These are phyloP conservation scores for Ichneumoninae sp. DNA, from an alignment of 2,888 invertebrate genomes.

Conservation along the genomic window DNA sequence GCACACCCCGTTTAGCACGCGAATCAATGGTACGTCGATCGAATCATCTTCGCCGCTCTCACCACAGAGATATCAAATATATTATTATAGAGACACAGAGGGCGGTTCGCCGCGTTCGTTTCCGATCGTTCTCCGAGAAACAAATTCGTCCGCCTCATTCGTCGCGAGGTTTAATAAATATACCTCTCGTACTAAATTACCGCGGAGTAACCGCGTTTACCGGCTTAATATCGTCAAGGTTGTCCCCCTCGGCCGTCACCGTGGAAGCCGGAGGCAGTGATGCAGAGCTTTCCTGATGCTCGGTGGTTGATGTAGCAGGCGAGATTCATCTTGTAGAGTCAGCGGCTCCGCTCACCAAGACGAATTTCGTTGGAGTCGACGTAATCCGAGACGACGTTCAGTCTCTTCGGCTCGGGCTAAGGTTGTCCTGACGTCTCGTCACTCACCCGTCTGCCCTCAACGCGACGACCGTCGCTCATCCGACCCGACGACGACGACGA, in stretches of 20 bases:
- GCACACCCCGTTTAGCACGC: too few relatives aligned
- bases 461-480: conserved; percentile 80
- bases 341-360: conserved; percentile 49
- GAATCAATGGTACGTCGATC: too few relatives aligned
- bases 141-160: neutral
- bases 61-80: too few relatives aligned
- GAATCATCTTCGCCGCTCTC: too few relatives aligned
- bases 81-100: too few relatives aligned
- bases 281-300: conserved; percentile 18
- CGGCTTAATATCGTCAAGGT: conserved; percentile 41
- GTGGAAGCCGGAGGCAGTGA: conserved; percentile 40
- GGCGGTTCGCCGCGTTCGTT: too few relatives aligned
- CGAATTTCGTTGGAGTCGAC: conserved; percentile 74
- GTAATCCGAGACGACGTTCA: conserved; percentile 80
- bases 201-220: conserved; percentile 13
- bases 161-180: conserved; percentile 22
- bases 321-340: conserved; percentile 63
- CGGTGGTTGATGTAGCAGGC: conserved; percentile 51
- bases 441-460: conserved; percentile 80
- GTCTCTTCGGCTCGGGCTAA: conserved; percentile 72
- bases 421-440: conserved; percentile 80
- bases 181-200: conserved; percentile 17
- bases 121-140: neutral
- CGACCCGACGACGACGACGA: conserved; percentile 73
- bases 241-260: conserved; percentile 30